Evolutionary conservation across 2,113 vertebrate genomes (phyloP).

Genomic region (Calidris pygmaea): DNA sequence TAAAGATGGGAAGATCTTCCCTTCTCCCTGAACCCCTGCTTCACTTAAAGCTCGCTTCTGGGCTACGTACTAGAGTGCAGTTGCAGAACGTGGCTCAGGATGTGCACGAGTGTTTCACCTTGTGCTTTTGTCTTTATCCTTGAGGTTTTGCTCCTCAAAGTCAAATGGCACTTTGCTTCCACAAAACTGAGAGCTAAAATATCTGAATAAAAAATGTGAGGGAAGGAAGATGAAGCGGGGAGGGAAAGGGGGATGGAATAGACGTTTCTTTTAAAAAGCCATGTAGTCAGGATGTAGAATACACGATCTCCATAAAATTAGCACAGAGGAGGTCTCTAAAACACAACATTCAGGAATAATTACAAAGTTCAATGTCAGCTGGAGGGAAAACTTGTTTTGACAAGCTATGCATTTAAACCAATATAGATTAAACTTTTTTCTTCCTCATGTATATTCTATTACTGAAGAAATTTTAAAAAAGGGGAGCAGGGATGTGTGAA

Average conservation of each 20-base stretch:
- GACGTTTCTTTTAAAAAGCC: not conserved
- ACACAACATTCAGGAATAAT: slow-evolving; percentile 19
- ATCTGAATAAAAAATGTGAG: not conserved
- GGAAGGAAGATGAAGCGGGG: not conserved
- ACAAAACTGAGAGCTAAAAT: not conserved
- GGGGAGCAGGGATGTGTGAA: slow-evolving; percentile 5
- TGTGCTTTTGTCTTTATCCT: not conserved
- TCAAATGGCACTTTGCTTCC: not conserved
- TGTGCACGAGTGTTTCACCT: not conserved
- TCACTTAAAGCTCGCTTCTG: not conserved
- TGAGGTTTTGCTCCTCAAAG: not conserved
- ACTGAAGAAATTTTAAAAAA: slow-evolving; percentile 7
- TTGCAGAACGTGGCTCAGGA: not conserved
- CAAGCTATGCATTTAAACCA: slow-evolving; percentile 29
- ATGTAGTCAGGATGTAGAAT: not conserved
- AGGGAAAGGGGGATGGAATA: not conserved
- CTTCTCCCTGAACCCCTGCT: not conserved
- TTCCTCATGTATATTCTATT: slow-evolving; percentile 10
- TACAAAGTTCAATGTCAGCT: not conserved
- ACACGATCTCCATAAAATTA: not conserved
- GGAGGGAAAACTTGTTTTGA: slow-evolving; percentile 40
- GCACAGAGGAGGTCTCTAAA: not conserved
- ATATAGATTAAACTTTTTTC: slow-evolving; percentile 16
- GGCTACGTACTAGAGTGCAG: not conserved
- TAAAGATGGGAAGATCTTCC: not conserved